Base-by-base conservation (phyloP, 2,888 invertebrate genomes). In the Amaurobius ferox region DNA sequence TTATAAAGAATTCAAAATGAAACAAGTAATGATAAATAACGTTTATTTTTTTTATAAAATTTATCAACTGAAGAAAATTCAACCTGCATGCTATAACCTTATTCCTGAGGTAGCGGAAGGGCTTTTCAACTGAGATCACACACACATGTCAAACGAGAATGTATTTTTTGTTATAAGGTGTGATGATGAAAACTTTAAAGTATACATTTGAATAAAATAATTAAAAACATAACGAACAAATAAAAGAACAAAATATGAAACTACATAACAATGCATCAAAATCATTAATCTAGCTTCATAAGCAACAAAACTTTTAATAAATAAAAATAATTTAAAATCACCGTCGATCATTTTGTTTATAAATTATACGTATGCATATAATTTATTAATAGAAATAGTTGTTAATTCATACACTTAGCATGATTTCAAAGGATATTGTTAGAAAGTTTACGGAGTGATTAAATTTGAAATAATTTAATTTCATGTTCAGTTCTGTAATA, bases 241-340 rank as follows among this genome's bases (percentile, higher is more conserved):
- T 23, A 55, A 55, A 55, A 55, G 5, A 55, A 55, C 7, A 55
- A 23, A n/a, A 23, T 3, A 1, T 6, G 16, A 55, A 55, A 7
- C 2, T 55, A 19, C 16, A 16, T 55, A 55, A 55, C 55, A 55
- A 55, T 23, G 23, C 23, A 23, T 23, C 23, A 55, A 23, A 55
- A 9, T 23, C 55, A 55, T 6, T 23, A 19, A 23, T 3, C 19
- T 55, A 55, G 55, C 55, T 55, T 9, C 9, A 9, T 7, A 35
- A 35, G 9, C 9, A 35, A 35, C 35, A 9, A 35, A 9, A 5
- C 35, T 35, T 35, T 11, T 13, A 55, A 55, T 55, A 55, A 55
- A 55, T 55, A 55, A 55, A 55, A n/a, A 23, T 55, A 55, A 55
- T 55, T 55, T 55, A 55, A 55, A 55, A 55, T 55, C 55, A 55